A percentile compares a stretch with the other conserved stretches of the same genome.
phyloP scores from a whole-genome alignment of 2,888 invertebrate species.

The Aphidius colemani region DNA sequence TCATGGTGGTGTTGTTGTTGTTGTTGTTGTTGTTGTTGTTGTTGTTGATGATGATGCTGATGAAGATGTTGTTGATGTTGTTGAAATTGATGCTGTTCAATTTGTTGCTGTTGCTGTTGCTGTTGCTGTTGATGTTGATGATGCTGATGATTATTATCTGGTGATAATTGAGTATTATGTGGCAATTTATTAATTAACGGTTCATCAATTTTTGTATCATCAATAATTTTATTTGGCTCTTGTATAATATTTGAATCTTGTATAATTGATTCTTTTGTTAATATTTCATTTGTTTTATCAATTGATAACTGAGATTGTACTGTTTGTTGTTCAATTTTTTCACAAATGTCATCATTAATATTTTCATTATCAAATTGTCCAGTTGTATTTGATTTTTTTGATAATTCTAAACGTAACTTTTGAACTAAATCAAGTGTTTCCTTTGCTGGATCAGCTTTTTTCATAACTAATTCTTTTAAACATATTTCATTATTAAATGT shows the following conservation, averaged over 20 bases:
- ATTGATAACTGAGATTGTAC: conserved; percentile 8
- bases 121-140: conserved; percentile 23
- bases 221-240: conserved; percentile 18
- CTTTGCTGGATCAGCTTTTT: conserved; percentile 78
- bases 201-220: too few relatives aligned
- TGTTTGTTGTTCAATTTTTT: conserved; percentile 42
- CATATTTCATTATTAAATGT: conserved; percentile 70
- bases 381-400: conserved; percentile 68
- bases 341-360: conserved; percentile 51
- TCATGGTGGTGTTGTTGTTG: too few relatives aligned
- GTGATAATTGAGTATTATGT: conserved; percentile 27
- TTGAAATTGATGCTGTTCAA: too few relatives aligned
- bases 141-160: conserved; percentile 39
- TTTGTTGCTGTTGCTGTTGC: too few relatives aligned
- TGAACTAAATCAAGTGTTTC: conserved; percentile 85
- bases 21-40: too few relatives aligned
- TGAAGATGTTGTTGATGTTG: too few relatives aligned
- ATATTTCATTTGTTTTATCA: conserved; percentile 17
- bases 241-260: conserved; percentile 28
- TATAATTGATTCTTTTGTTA: conserved; percentile 30
- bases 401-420: conserved; percentile 76
- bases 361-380: conserved; percentile 61
- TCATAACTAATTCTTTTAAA: conserved; percentile 72
- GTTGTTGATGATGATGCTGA: too few relatives aligned
- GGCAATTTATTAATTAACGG: background rate